Base-by-base conservation (phyloP, 1,140 invertebrate species). In the Trichonephila clavipes region DNA sequence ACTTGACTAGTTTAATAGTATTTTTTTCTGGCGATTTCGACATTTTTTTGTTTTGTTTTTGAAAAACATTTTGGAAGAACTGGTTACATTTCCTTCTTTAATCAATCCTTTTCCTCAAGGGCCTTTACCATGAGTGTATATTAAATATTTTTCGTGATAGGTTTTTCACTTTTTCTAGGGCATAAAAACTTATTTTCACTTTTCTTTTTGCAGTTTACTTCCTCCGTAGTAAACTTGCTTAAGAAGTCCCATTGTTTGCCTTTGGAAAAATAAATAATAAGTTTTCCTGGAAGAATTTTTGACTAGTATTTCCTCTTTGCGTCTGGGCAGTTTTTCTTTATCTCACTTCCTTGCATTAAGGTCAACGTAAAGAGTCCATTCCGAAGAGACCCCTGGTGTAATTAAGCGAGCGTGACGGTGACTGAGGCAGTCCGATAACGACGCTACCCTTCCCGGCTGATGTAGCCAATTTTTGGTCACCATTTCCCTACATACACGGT, bases 391-490 rank as follows among this genome's bases (percentile, higher is more conserved):
- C 90, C 89, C 77, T 34, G 21, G 61, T 85, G 90, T 92, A 92
- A 92, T 92, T 92, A 92, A 92, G 90, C 90, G 90, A 90, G 69
- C 89, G 88, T 89, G 62, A 90, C 89, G 89, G 77, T 40, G 59
- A 90, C 89, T 64, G 51, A 44, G 40, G 28, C 89, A 40, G 51
- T 51, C 90, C 90, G 90, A 92, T 92, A 92, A 92, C 90, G 90
- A 83, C 77, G 77, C 81, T 90, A 88, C 86, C 86, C 86, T 88
- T 88, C 88, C 66, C 77, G 51, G 82, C 90, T 92, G 90, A 92
- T 92, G 90, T 85, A 86, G 90, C 81, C 90, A 92, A 92, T 92
- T 92, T 92, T 92, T 85, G 90, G 72, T 69, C 90, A 40, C 90
- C 77, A 85, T 92, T 92, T 92, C 90, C 90, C 90, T 34, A 90